Evolutionary conservation across 1,140 invertebrate genomes (phyloP), one percentile per base, ranked within the genome.

Genomic region (Ridgeia piscesae): DNA sequence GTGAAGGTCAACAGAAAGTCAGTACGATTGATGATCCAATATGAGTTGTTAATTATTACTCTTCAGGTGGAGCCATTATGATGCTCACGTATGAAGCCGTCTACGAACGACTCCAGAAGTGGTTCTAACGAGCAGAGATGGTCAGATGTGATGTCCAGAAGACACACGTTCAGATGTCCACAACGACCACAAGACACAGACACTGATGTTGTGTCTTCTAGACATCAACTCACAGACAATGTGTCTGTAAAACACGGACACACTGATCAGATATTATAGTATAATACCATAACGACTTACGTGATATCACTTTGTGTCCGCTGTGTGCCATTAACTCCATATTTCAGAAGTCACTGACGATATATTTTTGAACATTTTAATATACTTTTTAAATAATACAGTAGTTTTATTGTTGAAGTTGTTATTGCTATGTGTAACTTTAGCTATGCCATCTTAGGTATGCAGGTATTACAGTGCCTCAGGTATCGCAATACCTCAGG

Each of bases 61-160:
- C 88, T 34, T 27, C 77, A 94, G 93, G 94, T 58, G 98, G 98
- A 33, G 98, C 98, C 9, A 98, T 99, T 88, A 98, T 98, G 98
- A 96, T 98, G 88, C 97, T 98, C 14, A 98, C 98, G 33, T 98
- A 98, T 92, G 96, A 96, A 89, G 58, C 35, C 21, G 92, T 93
- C 89, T 92, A 92, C 77, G 92, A 92, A 35, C 50, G 92, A 35
- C 92, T 93, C 6, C 89, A 92, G 88, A 89, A 91, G 34, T 91
- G 91, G 34, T 48, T 91, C 33, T 91, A 91, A n/a, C 6, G 17
- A 33, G 35, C 58, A 77, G 11, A 31, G 58, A 77, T 21, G 27
- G 11, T 21, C 58, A 21, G 58, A 77, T 31, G 11, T 21, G 58
- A 77, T 77, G 4, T 27, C 14, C 58, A 77, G 8, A 77, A 77